Evolutionary conservation across 1,140 invertebrate genomes (phyloP), one percentile per base, ranked within the genome.

Genomic region (Achroia grisella): DNA sequence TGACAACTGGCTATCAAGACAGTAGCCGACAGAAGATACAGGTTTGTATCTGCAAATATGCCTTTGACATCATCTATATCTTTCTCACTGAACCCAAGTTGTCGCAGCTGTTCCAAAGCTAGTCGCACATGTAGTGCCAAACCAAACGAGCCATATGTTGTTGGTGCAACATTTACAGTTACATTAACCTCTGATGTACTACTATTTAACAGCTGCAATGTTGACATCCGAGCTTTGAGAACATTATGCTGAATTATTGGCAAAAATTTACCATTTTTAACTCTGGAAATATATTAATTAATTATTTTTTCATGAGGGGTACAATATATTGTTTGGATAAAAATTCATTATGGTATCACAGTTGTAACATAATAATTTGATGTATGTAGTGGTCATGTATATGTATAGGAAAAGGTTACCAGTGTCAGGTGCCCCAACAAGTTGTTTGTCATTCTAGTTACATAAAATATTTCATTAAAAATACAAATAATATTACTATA

Each of bases 21-120:
- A n/a, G 97, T 99, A 23, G 94, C 88, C 56, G 93, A 92, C n/a
- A 99, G 81, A 36, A 99, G 88, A 78, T 96, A 96, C 8, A 99
- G 87, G 84, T 98, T 99, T 0, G 97, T 98, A 65, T 99, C 97
- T 1, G 94, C 93, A 87, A 99, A 98, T 63, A 99, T 95, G 37
- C 94, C 93, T 86, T 99, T 99, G 0, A 99, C 91, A 88, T 99
- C 97, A 87, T 99, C 97, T 33, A 97, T 88, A 86, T 99, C 97
- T 82, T 98, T 98, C 36, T 94, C 91, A 36, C 92, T 93, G 65
- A 99, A 98, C 11, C 97, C 97, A 17, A 96, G 85, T 27, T 77
- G 60, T 10, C 90, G 82, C 48, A 98, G 88, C 30, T 90, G 90
- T 14, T 90, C 82, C 53, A 98, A 90, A 2, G 95, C 92, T 13